Percentiles rank a stretch among this genome's conserved stretches.
These are phyloP conservation scores for Drosophila koepferae DNA, from an alignment of 2,888 invertebrate species.

Conservation along the genomic window DNA sequence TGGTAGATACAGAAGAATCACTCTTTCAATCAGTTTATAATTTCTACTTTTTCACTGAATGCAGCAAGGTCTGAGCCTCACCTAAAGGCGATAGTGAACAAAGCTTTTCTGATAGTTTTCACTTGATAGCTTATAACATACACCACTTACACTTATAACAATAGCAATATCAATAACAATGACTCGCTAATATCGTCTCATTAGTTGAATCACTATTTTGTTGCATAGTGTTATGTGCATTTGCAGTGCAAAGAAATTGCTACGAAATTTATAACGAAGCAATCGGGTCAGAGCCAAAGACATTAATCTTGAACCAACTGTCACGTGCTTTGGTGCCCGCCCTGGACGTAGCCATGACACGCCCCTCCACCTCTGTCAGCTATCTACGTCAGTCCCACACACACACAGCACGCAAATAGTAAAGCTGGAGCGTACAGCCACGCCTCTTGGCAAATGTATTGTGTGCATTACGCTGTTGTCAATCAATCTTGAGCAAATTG, in stretches of 20 bases:
- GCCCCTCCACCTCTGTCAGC: background rate
- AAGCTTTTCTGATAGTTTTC: background rate
- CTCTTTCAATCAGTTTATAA: background rate
- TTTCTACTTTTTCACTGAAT: background rate
- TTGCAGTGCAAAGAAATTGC: constrained; percentile 49
- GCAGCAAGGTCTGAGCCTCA: background rate
- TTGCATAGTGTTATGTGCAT: constrained; percentile 49
- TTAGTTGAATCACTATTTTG: constrained; percentile 2
- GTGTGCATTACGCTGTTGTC: constrained; percentile 78
- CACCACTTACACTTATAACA: background rate
- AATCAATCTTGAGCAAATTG: constrained; percentile 81
- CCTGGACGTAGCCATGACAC: constrained; percentile 29
- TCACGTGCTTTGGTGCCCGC: constrained; percentile 51
- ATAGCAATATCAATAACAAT: background rate
- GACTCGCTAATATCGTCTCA: background rate
- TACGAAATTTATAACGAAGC: constrained; percentile 63
- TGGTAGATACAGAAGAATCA: background rate
- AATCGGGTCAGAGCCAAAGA: constrained; percentile 57
- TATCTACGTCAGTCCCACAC: background rate
- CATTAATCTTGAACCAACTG: constrained; percentile 76
- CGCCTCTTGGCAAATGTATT: constrained; percentile 65
- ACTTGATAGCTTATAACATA: too few species aligned
- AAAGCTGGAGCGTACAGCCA: constrained; percentile 3
- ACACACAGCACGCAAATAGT: constrained; percentile 7
- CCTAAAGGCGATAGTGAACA: background rate